Evolutionary conservation across 2,888 invertebrate species (phyloP), one percentile per base, ranked within the genome.

Genomic region (Brachycybe producta): DNA sequence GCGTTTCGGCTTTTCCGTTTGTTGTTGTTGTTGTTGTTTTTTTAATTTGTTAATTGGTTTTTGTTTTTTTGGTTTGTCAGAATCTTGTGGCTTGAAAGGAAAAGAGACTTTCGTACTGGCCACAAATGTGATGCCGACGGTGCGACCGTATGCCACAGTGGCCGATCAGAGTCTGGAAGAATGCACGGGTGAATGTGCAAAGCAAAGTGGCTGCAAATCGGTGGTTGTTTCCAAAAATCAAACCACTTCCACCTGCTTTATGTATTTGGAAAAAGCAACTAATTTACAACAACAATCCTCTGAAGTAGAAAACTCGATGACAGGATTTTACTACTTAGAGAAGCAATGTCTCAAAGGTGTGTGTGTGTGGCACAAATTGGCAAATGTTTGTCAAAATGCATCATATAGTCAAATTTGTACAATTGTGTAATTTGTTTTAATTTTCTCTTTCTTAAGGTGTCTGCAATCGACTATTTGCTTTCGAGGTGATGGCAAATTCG

Each of bases 341-440:
- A 49, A 49, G 30, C 2, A 23, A 32, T 49, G 49, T 32, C 17
- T 49, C 13, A 40, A 41, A 15, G 26, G 49, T 49, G 41, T 23
- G 17, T 17, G 7, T 13, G 11, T 13, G 8, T 17, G 8, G 32
- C 8, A 11, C 13, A 30, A 30, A 30, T 30, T 30, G 8, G n/a
- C 32, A 30, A 11, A 11, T 30, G n/a, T 11, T 13, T 30, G n/a
- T 30, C 13, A 30, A n/a, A n/a, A n/a, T n/a, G n/a, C n/a, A n/a
- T n/a, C n/a, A n/a, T 30, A 11, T 30, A 11, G 32, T 13, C 13
- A 11, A 11, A 30, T n/a, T 36, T 36, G 7, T 5, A 17, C 27
- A 11, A 4, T 5, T 7, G 24, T 5, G 15, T 24, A 26, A 15
- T 43, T 43, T 28, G 27, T 42, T 42, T 42, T 11, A 5, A 23